A percentile compares a stretch with the other conserved stretches of the same genome.
Evolutionary conservation across 2,113 vertebrate species (phyloP).

Genomic region (Enhydra lutris): DNA sequence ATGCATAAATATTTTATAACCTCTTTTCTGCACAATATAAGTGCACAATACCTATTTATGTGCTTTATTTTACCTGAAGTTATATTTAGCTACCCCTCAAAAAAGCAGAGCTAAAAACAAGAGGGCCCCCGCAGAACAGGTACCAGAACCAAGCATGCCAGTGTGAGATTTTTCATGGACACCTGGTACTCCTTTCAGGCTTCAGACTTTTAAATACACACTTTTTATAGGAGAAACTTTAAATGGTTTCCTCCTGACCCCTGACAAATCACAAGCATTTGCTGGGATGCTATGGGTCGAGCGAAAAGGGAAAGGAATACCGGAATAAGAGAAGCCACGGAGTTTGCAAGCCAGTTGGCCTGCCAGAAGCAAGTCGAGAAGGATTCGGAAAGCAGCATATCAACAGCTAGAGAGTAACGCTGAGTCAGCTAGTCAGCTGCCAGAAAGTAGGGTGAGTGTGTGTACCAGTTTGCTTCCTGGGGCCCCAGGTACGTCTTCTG

Average conservation of each 20-base stretch:
- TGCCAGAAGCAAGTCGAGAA: not conserved
- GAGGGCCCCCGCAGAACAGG: not conserved
- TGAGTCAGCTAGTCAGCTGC: not conserved
- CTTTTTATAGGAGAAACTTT: not conserved
- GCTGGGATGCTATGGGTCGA: not conserved
- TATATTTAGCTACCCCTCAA: not conserved
- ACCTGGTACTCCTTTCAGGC: not conserved
- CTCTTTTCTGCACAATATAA: not conserved
- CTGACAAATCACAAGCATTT: not conserved
- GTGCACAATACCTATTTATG: not conserved
- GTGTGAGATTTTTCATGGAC: not conserved
- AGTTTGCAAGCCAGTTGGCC: not conserved
- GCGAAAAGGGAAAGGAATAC: not conserved
- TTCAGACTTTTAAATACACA: not conserved
- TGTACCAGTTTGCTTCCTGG: not conserved
- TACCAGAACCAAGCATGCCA: not conserved
- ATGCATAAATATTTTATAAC: not conserved
- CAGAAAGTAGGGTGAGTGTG: accelerated
- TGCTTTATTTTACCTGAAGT: not conserved
- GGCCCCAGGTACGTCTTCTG: not conserved
- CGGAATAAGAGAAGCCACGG: not conserved
- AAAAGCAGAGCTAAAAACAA: constrained; percentile 2
- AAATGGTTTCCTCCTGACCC: not conserved
- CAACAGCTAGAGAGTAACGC: not conserved
- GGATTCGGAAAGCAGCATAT: not conserved